phyloP scores from a whole-genome alignment of 64 coral and sea anemone species.

The Montipora foliosa region DNA sequence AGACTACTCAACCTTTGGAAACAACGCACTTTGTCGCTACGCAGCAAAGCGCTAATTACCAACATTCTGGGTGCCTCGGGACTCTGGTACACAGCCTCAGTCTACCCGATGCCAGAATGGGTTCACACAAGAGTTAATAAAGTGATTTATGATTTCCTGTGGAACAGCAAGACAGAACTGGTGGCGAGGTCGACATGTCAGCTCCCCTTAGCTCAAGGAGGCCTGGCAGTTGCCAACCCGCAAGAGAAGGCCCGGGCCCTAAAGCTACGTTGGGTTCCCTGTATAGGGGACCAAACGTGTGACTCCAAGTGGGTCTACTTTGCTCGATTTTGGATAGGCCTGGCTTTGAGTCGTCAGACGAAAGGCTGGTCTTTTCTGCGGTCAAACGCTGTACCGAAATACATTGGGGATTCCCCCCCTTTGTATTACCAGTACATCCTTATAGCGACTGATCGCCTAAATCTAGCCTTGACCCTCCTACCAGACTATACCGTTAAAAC shows the following conservation, averaged over 20 bases:
- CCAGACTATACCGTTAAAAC: background rate
- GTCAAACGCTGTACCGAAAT: background rate
- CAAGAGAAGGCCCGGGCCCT: background rate
- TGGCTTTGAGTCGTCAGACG: background rate
- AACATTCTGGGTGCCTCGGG: constrained; percentile 15
- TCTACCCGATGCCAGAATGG: background rate
- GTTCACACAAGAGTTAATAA: background rate
- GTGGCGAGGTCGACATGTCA: background rate
- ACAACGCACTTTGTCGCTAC: too few relatives aligned
- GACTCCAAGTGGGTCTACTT: background rate
- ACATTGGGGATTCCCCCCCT: background rate
- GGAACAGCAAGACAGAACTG: constrained; percentile 54
- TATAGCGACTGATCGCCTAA: background rate
- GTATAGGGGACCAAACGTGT: background rate
- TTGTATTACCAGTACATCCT: background rate
- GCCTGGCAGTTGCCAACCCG: background rate
- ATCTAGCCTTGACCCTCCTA: background rate
- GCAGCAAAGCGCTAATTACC: too few relatives aligned
- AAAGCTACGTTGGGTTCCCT: background rate
- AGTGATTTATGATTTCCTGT: constrained; percentile 34
- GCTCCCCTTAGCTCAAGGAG: background rate
- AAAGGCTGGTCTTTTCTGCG: background rate
- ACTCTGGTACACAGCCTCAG: background rate
- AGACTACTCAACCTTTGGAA: too few relatives aligned
- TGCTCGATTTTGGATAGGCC: background rate